Evolutionary conservation across 2,113 vertebrate genomes (phyloP).

Genomic region (Urocynchramus pylzowi): DNA sequence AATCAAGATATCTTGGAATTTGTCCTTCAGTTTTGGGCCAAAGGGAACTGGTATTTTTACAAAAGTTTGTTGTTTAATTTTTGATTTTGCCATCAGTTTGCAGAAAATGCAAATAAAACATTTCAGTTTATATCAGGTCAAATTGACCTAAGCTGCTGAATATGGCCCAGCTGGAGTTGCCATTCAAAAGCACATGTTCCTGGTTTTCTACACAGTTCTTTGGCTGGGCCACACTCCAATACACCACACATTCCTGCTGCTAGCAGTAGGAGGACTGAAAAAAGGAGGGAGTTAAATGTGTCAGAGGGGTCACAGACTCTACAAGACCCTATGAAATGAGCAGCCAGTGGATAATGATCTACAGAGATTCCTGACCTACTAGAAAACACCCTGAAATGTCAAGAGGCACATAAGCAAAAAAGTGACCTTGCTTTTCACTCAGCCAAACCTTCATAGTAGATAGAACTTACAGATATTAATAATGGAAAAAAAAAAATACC

Average conservation of each 20-base stretch:
- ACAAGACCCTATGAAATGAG: background rate
- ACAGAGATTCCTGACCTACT: background rate
- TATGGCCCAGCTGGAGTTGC: background rate
- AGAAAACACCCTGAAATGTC: background rate
- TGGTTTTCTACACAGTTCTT: background rate
- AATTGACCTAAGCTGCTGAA: background rate
- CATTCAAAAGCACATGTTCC: background rate
- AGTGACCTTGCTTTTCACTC: background rate
- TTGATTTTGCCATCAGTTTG: background rate
- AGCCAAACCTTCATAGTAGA: background rate
- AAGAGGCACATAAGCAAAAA: background rate
- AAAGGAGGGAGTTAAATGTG: background rate
- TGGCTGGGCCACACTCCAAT: background rate
- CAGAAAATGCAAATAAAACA: background rate
- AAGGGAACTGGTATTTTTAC: background rate
- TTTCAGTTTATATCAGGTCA: background rate
- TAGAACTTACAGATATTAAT: background rate
- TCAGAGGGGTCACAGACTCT: background rate
- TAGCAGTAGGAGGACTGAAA: background rate
- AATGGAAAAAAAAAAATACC: background rate
- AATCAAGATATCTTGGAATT: background rate
- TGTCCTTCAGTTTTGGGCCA: background rate
- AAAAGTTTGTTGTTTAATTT: background rate
- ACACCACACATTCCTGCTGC: background rate
- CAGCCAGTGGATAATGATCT: background rate